Conservation (phyloP, 2,888 invertebrate species). For the Hartigia nigra region DNA sequence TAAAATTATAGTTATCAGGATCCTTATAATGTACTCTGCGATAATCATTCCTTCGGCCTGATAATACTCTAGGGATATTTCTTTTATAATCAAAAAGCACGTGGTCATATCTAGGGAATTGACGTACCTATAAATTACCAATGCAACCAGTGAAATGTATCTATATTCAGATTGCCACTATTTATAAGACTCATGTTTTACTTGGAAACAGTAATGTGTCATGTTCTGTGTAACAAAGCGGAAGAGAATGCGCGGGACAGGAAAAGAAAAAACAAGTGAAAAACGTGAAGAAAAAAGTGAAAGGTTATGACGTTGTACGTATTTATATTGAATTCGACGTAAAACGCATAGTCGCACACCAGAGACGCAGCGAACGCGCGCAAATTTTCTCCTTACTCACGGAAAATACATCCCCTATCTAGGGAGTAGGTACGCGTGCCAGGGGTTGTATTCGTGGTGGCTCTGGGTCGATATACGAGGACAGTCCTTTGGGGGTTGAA, state of each 20-base stretch:
- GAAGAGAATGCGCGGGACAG: neutral
- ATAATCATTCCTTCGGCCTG: neutral
- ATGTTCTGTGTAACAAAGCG: neutral
- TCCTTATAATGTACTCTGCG: neutral
- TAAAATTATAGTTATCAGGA: neutral
- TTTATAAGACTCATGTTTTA: neutral
- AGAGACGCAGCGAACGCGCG: neutral
- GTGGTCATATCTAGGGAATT: neutral
- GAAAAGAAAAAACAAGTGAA: neutral
- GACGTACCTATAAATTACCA: neutral
- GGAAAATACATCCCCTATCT: neutral
- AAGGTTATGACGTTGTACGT: neutral
- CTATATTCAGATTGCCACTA: neutral
- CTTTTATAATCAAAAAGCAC: neutral
- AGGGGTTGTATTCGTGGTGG: constrained; percentile 5
- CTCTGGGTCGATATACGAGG: constrained; percentile 36
- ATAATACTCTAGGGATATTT: neutral
- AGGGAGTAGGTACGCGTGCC: constrained; percentile 2
- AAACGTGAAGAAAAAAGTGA: neutral
- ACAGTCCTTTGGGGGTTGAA: constrained; percentile 16
- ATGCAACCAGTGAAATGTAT: neutral
- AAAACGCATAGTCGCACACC: neutral
- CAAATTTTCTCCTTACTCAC: neutral
- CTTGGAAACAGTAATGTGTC: neutral
- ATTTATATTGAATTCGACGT: neutral